phyloP scores from a whole-genome alignment of 2,797 vertebrate genomes.

The Cyprinella venusta region DNA sequence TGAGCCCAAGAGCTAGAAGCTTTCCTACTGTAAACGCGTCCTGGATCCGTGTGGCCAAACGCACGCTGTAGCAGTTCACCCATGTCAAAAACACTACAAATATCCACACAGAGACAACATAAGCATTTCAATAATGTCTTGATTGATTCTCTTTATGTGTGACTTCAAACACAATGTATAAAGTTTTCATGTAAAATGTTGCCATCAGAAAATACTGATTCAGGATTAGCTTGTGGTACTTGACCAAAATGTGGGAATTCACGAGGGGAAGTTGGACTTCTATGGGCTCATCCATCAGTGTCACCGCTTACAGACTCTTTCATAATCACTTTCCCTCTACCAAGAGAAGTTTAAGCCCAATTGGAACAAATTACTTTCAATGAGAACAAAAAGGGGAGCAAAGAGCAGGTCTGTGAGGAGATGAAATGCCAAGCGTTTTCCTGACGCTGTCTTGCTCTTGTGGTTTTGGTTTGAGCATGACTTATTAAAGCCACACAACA shows the following conservation, averaged over 20 bases:
- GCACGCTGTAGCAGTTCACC: slow-evolving; percentile 97
- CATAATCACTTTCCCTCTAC: slow-evolving; percentile 64
- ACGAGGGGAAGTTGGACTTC: slow-evolving; percentile 59
- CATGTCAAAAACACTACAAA: slow-evolving; percentile 91
- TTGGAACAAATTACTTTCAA: slow-evolving; percentile 74
- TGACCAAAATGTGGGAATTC: slow-evolving; percentile 47
- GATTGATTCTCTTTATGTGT: not conserved
- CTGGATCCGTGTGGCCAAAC: slow-evolving; percentile 95
- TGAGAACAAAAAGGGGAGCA: slow-evolving; percentile 64
- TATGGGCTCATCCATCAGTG: slow-evolving; percentile 77
- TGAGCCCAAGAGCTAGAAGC: slow-evolving; percentile 91
- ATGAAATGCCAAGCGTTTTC: slow-evolving; percentile 66
- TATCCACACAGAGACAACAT: slow-evolving; percentile 33
- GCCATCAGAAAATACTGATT: not conserved
- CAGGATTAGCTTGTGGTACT: not conserved
- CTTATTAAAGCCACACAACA: slow-evolving; percentile 55
- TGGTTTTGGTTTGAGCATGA: slow-evolving; percentile 47
- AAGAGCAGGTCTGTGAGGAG: slow-evolving; percentile 61
- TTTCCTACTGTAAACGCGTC: slow-evolving; percentile 95
- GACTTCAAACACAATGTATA: not conserved
- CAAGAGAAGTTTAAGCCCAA: slow-evolving; percentile 67
- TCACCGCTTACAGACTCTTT: slow-evolving; percentile 66
- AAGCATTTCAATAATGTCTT: not conserved
- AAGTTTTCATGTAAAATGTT: not conserved
- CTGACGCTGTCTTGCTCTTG: slow-evolving; percentile 40